These are phyloP conservation scores for Daktulosphaira vitifoliae DNA, from an alignment of 1,140 invertebrate species.

Conservation along the genomic window DNA sequence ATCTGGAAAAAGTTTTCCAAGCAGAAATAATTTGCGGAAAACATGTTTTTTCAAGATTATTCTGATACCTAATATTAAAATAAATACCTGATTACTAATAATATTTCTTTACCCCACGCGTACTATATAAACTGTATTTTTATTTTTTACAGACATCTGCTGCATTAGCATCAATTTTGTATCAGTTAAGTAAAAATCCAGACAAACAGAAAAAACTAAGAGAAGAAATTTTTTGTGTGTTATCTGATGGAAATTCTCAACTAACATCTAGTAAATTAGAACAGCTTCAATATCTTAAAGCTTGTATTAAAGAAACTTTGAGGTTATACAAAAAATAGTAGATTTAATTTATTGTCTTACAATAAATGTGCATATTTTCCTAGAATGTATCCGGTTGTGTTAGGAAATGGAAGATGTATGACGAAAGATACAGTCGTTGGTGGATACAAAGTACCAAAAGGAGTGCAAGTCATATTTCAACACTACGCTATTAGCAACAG, in stretches of 20 bases:
- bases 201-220: slow-evolving; percentile 64
- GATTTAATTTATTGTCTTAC: not conserved
- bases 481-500: slow-evolving; percentile 70
- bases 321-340: slow-evolving; percentile 49
- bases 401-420: slow-evolving; percentile 73
- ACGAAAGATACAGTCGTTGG: slow-evolving; percentile 67
- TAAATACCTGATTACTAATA: too few relatives aligned
- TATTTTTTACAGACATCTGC: slow-evolving; percentile 59
- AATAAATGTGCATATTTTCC: slow-evolving; percentile 37
- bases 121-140: not conserved
- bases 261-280: slow-evolving; percentile 59
- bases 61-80: too few relatives aligned
- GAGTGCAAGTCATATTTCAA: slow-evolving; percentile 73
- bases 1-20: too few relatives aligned
- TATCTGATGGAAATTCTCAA: slow-evolving; percentile 48
- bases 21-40: too few relatives aligned
- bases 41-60: too few relatives aligned
- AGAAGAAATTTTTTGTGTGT: slow-evolving; percentile 56
- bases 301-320: slow-evolving; percentile 82
- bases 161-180: slow-evolving; percentile 65
- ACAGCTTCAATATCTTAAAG: slow-evolving; percentile 67
- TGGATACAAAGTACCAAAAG: slow-evolving; percentile 78
- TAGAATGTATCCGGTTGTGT: slow-evolving; percentile 75
- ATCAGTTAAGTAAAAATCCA: slow-evolving; percentile 65
- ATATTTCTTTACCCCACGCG: too few relatives aligned